Evolutionary conservation across 2,113 vertebrate species (phyloP).

Genomic region (Poeciliopsis occidentalis): DNA sequence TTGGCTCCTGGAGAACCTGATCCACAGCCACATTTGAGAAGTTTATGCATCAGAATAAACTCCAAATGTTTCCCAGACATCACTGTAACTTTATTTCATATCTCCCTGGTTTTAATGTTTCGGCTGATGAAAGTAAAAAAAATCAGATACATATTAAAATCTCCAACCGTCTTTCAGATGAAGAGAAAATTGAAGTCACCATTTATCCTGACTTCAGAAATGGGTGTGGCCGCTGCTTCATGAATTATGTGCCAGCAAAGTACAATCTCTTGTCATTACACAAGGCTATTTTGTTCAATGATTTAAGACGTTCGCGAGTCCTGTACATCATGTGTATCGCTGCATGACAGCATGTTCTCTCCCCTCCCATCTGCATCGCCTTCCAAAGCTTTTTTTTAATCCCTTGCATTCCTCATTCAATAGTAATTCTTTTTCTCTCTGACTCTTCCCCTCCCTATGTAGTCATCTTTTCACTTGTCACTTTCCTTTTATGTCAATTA

Average conservation of each 20-base stretch:
- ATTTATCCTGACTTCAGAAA: constrained; percentile 21
- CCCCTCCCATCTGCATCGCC: constrained; percentile 22
- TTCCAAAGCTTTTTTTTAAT: constrained; percentile 14
- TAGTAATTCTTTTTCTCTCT: constrained; percentile 58
- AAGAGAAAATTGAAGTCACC: constrained; percentile 5
- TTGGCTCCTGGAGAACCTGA: background rate
- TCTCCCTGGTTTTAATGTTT: background rate
- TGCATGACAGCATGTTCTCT: constrained; percentile 50
- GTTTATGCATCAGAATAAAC: background rate
- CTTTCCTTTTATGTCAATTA: constrained; percentile 74
- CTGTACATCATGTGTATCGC: constrained; percentile 44
- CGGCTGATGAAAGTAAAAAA: background rate
- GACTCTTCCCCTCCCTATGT: constrained; percentile 48
- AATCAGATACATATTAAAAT: background rate
- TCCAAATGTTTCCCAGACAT: constrained; percentile 27
- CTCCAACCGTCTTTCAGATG: constrained; percentile 5
- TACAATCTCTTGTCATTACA: no score
- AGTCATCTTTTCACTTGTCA: constrained; percentile 73
- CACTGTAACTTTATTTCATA: background rate
- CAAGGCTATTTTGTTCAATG: no score
- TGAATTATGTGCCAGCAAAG: constrained; percentile 63
- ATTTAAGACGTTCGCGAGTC: constrained; percentile 54
- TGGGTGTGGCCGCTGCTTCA: constrained; percentile 27
- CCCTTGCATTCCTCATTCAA: constrained; percentile 56
- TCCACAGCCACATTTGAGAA: background rate